Conservation (phyloP, 2,888 invertebrate genomes). For the Nomada lathburiana region DNA sequence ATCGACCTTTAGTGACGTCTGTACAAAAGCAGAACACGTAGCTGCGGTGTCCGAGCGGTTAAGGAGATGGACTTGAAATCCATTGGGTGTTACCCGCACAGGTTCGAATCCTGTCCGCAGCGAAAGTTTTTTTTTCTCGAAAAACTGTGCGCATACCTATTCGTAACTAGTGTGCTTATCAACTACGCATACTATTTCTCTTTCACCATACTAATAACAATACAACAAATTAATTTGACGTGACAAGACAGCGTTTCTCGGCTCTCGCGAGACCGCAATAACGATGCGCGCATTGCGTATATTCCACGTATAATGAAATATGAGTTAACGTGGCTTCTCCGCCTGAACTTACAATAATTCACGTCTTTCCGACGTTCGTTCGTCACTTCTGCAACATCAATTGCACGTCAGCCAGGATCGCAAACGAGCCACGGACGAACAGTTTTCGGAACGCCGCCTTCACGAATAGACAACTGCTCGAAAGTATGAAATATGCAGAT, state of each 20-base stretch:
- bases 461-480: conserved; percentile 9
- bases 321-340: background rate
- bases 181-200: background rate
- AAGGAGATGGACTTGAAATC: conserved; percentile 84
- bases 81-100: conserved; percentile 83
- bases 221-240: background rate
- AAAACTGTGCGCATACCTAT: background rate
- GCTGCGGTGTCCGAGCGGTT: conserved; percentile 84
- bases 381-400: conserved; percentile 10
- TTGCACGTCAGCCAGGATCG: conserved; percentile 1
- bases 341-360: background rate
- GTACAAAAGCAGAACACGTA: background rate
- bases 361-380: background rate
- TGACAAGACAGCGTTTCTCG: background rate
- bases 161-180: background rate
- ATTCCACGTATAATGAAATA: background rate
- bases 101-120: conserved; percentile 84
- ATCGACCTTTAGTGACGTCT: accelerated
- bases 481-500: conserved; percentile 43
- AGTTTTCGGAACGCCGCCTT: conserved; percentile 2
- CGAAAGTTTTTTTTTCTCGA: conserved; percentile 76
- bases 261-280: no score
- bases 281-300: background rate
- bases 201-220: background rate
- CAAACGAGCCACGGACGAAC: background rate